Evolutionary conservation across 2,113 vertebrate species (phyloP).

Genomic region (Stomatorhinus ivindoensis): DNA sequence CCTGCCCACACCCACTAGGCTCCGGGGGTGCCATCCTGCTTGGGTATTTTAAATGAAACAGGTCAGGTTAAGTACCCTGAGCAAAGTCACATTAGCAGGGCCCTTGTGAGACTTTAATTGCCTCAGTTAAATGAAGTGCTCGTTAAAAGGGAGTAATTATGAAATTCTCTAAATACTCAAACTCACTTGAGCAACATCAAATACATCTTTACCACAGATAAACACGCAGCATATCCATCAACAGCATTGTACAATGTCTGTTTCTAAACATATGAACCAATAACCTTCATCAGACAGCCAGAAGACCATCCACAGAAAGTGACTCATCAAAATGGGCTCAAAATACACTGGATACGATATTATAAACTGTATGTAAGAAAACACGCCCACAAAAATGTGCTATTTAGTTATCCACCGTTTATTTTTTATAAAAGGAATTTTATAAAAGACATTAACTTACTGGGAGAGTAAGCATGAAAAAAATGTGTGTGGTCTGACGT

Average conservation of each 20-base stretch:
- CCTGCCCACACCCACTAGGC: too few relatives aligned
- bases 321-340: not conserved
- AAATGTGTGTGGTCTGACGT: not conserved
- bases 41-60: not conserved
- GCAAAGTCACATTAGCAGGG: not conserved
- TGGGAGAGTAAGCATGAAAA: not conserved
- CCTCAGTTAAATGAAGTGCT: not conserved
- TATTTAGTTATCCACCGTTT: not conserved
- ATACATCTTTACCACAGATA: not conserved
- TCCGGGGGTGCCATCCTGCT: too few relatives aligned
- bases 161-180: not conserved
- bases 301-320: not conserved
- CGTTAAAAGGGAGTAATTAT: not conserved
- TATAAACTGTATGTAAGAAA: not conserved
- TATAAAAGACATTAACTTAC: not conserved
- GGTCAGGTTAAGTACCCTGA: not conserved
- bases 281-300: not conserved
- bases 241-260: not conserved
- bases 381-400: not conserved
- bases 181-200: not conserved
- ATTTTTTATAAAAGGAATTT: not conserved
- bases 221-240: not conserved
- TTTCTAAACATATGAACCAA: not conserved
- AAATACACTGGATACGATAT: not conserved
- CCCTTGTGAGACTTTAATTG: not conserved